These are phyloP conservation scores for Spatulosminthurus flaviceps DNA, from an alignment of 2,888 invertebrate species.

Conservation along the genomic window DNA sequence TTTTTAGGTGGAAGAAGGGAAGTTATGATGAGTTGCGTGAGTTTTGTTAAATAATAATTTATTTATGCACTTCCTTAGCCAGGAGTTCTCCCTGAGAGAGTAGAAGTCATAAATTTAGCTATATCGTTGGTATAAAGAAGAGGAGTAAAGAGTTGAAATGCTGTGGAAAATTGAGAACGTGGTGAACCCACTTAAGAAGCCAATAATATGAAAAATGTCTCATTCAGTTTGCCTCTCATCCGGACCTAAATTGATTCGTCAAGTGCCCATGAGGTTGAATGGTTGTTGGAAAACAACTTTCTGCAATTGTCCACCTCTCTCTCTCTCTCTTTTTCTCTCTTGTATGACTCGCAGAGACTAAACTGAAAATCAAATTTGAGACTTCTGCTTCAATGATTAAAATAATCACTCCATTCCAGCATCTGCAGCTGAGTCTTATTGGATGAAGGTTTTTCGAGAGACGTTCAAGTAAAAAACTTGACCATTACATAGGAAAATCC, in stretches of 20 bases:
- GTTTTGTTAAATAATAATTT: slow-evolving; percentile 28
- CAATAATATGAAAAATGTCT: slow-evolving; percentile 60
- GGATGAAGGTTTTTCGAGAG: slow-evolving; percentile 27
- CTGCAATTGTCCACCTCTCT: slow-evolving; percentile 37
- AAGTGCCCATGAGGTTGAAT: slow-evolving; percentile 53
- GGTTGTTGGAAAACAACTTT: slow-evolving; percentile 45
- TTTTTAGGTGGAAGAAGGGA: background rate
- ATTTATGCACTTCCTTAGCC: background rate
- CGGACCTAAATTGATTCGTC: slow-evolving; percentile 62
- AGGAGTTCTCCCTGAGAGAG: background rate
- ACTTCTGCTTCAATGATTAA: slow-evolving; percentile 59
- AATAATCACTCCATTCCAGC: slow-evolving; percentile 58
- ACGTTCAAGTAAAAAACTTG: slow-evolving; percentile 27
- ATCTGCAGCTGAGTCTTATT: slow-evolving; percentile 49
- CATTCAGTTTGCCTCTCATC: slow-evolving; percentile 59
- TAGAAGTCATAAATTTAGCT: slow-evolving; percentile 21
- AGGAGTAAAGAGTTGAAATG: slow-evolving; percentile 31
- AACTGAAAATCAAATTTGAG: slow-evolving; percentile 51
- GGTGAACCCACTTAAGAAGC: slow-evolving; percentile 51
- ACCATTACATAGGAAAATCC: slow-evolving; percentile 37
- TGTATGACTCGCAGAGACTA: slow-evolving; percentile 12
- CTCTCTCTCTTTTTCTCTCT: slow-evolving; percentile 27
- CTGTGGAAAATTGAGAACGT: slow-evolving; percentile 50
- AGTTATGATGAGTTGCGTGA: slow-evolving; percentile 23
- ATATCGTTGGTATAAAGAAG: background rate